Evolutionary conservation across 2,113 vertebrate genomes (phyloP).

Genomic region (Haplochromis vanheusdeni): DNA sequence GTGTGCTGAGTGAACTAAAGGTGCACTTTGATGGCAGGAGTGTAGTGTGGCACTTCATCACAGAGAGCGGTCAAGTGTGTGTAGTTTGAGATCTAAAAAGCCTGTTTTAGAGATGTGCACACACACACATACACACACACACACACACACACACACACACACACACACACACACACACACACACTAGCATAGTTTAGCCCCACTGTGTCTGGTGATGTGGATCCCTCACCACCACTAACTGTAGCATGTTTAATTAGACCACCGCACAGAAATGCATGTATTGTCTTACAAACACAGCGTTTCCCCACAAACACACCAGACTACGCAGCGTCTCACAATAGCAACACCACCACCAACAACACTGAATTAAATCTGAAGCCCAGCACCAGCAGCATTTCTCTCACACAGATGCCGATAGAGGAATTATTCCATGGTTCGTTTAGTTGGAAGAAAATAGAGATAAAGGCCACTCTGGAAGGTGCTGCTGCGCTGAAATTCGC

Average conservation of each 20-base stretch:
- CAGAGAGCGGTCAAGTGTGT: neutral
- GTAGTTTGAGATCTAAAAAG: neutral
- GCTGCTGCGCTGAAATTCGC: neutral
- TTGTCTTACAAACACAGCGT: neutral
- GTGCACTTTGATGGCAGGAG: constrained; percentile 1
- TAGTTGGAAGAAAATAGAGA: neutral
- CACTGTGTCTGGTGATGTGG: too few species aligned
- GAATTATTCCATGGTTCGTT: neutral
- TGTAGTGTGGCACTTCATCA: neutral
- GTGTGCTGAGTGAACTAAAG: neutral
- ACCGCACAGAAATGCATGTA: neutral
- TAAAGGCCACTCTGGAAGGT: neutral
- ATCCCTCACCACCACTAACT: neutral
- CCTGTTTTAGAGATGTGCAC: constrained; percentile 1
- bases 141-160: too few species aligned
- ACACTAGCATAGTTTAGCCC: too few species aligned
- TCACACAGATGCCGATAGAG: neutral
- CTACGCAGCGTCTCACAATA: neutral
- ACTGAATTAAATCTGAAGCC: neutral
- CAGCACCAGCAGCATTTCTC: neutral
- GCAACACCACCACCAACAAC: neutral
- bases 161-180: too few species aligned
- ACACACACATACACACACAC: too few species aligned
- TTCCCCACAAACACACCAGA: neutral
- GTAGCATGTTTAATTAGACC: neutral